Evolutionary conservation across 2,797 vertebrate species (phyloP).

Genomic region (Euphonia xanthogaster): DNA sequence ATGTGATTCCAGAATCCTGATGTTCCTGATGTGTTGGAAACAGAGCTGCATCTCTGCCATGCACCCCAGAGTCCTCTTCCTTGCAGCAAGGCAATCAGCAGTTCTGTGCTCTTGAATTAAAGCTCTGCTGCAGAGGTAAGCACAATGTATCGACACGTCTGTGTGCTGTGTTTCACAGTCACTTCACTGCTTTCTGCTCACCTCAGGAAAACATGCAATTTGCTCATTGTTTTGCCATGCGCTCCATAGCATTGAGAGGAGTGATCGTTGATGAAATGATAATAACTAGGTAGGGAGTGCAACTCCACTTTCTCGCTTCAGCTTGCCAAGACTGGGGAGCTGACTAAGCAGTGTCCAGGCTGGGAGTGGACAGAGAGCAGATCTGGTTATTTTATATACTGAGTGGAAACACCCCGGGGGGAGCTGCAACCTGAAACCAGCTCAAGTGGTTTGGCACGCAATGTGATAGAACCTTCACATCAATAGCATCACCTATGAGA

Average conservation of each 20-base stretch:
- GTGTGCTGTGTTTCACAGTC: background rate
- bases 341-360: conserved; percentile 25
- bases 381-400: conserved; percentile 15
- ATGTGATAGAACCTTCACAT: conserved; percentile 22
- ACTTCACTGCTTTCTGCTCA: background rate
- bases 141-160: background rate
- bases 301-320: background rate
- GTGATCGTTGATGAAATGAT: background rate
- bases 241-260: background rate
- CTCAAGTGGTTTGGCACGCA: conserved; percentile 46
- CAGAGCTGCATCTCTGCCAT: background rate
- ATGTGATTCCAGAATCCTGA: background rate
- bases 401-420: conserved; percentile 14
- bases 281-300: background rate
- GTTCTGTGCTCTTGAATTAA: background rate
- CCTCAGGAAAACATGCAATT: background rate
- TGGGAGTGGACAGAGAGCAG: conserved; percentile 31
- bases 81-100: background rate
- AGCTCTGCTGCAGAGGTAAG: background rate
- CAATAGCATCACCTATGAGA: conserved; percentile 27
- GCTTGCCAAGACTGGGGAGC: conserved; percentile 15
- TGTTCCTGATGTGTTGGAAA: background rate
- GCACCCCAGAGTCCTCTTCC: background rate
- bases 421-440: conserved; percentile 39
- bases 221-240: background rate